phyloP scores from a whole-genome alignment of 2,797 vertebrate species.

The Limnodromus scolopaceus region DNA sequence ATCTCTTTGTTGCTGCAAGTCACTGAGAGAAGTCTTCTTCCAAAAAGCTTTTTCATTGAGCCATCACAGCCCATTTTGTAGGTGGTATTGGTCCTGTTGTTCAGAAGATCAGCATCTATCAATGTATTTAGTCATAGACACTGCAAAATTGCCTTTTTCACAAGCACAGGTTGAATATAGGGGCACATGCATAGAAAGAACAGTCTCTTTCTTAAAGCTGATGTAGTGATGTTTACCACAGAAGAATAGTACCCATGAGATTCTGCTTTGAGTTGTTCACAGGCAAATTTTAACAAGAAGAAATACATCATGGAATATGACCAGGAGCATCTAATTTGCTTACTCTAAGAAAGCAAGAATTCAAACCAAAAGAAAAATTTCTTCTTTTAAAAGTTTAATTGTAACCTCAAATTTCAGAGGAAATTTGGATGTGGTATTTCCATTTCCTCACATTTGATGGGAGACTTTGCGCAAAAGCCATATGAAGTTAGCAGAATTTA shows the following conservation, averaged over 20 bases:
- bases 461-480: not conserved
- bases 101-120: not conserved
- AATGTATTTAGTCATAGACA: not conserved
- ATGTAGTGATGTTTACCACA: not conserved
- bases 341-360: not conserved
- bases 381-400: not conserved
- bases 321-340: not conserved
- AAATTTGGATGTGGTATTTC: conserved; percentile 18
- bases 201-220: not conserved
- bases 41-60: not conserved
- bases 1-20: not conserved
- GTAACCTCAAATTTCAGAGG: not conserved
- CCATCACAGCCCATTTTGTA: not conserved
- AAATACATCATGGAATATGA: not conserved
- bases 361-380: not conserved
- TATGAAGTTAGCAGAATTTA: conserved; percentile 49
- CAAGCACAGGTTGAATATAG: not conserved
- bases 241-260: not conserved
- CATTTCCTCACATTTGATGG: conserved; percentile 13
- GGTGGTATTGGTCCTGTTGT: not conserved
- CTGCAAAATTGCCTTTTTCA: not conserved
- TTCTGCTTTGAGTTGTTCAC: not conserved
- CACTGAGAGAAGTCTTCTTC: not conserved
- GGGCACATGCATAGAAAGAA: not conserved
- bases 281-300: not conserved